Conservation (phyloP, 1,140 invertebrate genomes). For the Brachionus rubens region DNA sequence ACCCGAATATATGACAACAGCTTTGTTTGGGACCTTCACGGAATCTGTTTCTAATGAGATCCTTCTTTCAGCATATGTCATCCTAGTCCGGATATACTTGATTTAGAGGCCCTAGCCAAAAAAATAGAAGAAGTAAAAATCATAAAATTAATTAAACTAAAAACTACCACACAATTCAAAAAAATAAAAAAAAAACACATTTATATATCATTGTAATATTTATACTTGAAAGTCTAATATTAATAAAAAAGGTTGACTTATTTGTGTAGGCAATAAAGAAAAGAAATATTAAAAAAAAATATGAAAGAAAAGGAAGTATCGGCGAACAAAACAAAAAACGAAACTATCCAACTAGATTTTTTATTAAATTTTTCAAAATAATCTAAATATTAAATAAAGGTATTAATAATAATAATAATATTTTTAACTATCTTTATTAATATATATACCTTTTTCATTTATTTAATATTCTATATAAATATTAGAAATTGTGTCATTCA, state of each 20-base stretch:
- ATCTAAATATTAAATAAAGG: constrained; percentile 42
- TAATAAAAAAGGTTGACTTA: background rate
- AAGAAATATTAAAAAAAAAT: constrained; percentile 1
- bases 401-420: no score
- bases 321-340: background rate
- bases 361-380: constrained; percentile 36
- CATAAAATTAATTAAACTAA: no score
- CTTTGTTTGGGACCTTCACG: no score
- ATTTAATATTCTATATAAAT: constrained; percentile 18
- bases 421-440: constrained; percentile 33
- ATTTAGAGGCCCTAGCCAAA: no score
- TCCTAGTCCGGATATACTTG: no score
- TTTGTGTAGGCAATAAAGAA: constrained; percentile 31
- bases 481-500: constrained; percentile 38
- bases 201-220: no score
- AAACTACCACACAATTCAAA: no score
- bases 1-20: no score
- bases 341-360: background rate
- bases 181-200: no score
- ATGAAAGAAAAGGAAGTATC: constrained; percentile 20
- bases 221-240: background rate
- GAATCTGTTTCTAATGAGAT: no score
- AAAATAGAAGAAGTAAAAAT: no score
- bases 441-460: constrained; percentile 16
- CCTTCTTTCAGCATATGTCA: no score